Conservation (phyloP, 1,140 invertebrate genomes). For the Drosophila truncata region DNA sequence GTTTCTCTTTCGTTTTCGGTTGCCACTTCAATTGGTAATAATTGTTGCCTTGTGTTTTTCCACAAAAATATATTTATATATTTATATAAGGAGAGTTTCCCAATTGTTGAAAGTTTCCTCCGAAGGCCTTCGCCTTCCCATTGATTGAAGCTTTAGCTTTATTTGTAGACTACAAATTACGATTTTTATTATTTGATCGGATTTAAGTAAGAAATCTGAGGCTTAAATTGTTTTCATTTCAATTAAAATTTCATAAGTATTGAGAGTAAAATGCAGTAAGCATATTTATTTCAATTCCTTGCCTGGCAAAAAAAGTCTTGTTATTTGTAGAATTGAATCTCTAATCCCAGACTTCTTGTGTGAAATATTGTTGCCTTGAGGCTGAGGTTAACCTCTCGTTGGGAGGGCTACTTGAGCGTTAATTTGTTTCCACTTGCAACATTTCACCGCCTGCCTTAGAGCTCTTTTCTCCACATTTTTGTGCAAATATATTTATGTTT, state of each 20-base stretch:
- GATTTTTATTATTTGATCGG: not conserved
- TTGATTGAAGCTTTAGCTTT: not conserved
- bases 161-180: not conserved
- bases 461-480: constrained; percentile 8
- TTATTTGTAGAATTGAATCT: not conserved
- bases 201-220: not conserved
- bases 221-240: constrained; percentile 2
- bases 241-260: not conserved
- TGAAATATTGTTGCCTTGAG: not conserved
- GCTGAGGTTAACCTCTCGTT: not conserved
- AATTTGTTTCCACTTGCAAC: constrained; percentile 31
- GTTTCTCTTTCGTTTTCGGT: not conserved
- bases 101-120: not conserved
- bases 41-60: constrained; percentile 2
- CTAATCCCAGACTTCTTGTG: not conserved
- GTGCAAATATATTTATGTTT: constrained; percentile 38
- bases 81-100: not conserved
- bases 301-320: not conserved
- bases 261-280: not conserved
- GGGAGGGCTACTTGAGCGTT: constrained; percentile 24
- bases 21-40: constrained; percentile 14
- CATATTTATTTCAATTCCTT: not conserved
- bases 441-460: not conserved
- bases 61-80: not conserved
- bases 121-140: not conserved